Evolutionary conservation across 1,140 invertebrate genomes (phyloP).

Genomic region (Zeugodacus cucurbitae): DNA sequence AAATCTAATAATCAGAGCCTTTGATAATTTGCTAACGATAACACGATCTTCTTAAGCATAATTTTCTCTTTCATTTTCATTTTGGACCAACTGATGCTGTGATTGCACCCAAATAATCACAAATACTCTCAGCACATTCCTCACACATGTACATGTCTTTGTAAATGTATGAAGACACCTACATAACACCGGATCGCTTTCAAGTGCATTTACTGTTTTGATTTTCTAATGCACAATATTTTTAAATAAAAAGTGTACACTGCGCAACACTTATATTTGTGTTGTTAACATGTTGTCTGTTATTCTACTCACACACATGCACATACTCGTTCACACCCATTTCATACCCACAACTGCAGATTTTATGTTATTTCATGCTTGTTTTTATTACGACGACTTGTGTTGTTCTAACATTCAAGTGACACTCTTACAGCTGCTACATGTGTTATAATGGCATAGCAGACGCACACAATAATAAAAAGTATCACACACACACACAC

Average conservation of each 20-base stretch:
- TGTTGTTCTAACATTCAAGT: conserved; percentile 3
- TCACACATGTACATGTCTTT: not conserved
- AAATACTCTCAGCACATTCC: not conserved
- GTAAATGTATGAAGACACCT: too few relatives aligned
- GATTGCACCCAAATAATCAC: not conserved
- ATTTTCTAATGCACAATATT: not conserved
- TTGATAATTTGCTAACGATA: too few relatives aligned
- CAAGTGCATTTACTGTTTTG: not conserved
- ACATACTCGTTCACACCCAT: not conserved
- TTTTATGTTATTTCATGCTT: not conserved
- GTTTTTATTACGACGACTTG: not conserved
- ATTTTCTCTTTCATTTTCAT: too few relatives aligned
- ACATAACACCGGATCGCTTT: not conserved
- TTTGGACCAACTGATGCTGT: not conserved
- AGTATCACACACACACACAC: not conserved
- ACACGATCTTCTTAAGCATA: too few relatives aligned
- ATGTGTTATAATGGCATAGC: not conserved
- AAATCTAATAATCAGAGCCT: too few relatives aligned
- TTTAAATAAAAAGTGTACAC: not conserved
- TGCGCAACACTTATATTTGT: not conserved
- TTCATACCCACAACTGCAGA: not conserved
- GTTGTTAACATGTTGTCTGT: conserved; percentile 18
- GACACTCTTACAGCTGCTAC: not conserved
- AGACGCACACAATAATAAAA: not conserved
- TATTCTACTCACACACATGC: not conserved